phyloP scores from a whole-genome alignment of 2,888 invertebrate species.

The Marasmarcha lunaedactyla region DNA sequence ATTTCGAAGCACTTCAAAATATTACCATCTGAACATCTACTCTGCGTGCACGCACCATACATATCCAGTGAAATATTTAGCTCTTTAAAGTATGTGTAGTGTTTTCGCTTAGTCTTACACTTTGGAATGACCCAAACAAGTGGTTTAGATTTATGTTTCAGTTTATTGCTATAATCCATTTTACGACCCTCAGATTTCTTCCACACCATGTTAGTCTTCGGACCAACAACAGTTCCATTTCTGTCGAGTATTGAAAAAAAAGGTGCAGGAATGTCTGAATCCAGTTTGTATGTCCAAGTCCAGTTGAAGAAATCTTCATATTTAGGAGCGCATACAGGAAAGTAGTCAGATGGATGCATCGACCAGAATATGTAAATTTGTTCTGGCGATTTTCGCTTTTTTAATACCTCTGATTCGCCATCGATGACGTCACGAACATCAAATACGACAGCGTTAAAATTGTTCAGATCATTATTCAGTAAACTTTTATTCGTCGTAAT shows the following conservation, averaged over 20 bases:
- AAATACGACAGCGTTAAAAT: conserved; percentile 47
- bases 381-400: conserved; percentile 26
- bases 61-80: conserved; percentile 37
- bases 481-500: conserved; percentile 37
- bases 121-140: conserved; percentile 40
- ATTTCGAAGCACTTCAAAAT: conserved; percentile 27
- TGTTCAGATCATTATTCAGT: conserved; percentile 22
- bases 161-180: conserved; percentile 17
- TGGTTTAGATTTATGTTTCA: conserved; percentile 32
- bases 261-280: conserved; percentile 44
- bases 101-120: conserved; percentile 34
- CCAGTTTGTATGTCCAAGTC: conserved; percentile 55
- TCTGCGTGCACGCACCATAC: conserved; percentile 21
- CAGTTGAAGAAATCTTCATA: conserved; percentile 52
- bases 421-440: conserved; percentile 29
- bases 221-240: conserved; percentile 33
- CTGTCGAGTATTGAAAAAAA: conserved; percentile 32
- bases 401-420: conserved; percentile 21
- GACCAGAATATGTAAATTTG: conserved; percentile 50
- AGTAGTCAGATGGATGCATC: conserved; percentile 32
- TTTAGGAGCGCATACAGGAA: conserved; percentile 34
- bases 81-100: conserved; percentile 32
- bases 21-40: not conserved
- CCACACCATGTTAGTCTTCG: conserved; percentile 31
- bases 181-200: conserved; percentile 26